Percentiles rank a stretch among this genome's conserved stretches.
Evolutionary conservation across 2,113 vertebrate species (phyloP).

Genomic region (Litocranius walleri): DNA sequence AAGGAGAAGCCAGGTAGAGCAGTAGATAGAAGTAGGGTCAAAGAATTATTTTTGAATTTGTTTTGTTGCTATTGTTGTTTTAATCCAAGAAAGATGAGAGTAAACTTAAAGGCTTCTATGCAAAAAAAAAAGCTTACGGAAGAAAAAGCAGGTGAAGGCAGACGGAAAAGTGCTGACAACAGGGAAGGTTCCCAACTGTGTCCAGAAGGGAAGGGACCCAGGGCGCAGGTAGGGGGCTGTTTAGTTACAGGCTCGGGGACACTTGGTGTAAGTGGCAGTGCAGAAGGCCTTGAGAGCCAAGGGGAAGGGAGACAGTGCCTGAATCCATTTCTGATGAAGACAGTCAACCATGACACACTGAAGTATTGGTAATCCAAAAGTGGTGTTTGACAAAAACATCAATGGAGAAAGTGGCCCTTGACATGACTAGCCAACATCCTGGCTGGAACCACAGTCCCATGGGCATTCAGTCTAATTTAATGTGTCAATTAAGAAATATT

Average conservation of each 20-base stretch:
- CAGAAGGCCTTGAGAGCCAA: not conserved
- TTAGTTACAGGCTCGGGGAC: not conserved
- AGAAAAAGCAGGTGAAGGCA: not conserved
- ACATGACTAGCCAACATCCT: not conserved
- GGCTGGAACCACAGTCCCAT: not conserved
- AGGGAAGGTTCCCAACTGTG: not conserved
- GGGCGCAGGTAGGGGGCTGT: not conserved
- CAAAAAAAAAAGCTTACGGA: not conserved
- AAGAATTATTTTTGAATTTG: not conserved
- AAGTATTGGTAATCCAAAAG: not conserved
- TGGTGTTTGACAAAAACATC: not conserved
- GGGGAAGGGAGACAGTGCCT: not conserved
- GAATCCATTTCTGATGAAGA: not conserved
- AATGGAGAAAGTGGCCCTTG: not conserved
- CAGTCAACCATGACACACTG: not conserved
- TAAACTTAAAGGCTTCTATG: not conserved
- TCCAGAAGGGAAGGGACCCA: not conserved
- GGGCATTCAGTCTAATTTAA: not conserved
- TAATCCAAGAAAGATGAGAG: not conserved
- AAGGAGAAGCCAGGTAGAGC: not conserved
- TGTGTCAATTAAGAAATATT: not conserved
- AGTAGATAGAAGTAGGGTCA: not conserved
- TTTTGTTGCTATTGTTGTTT: not conserved
- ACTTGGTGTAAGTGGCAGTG: not conserved
- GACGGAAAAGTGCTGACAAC: not conserved